Percentiles rank a stretch among this genome's conserved stretches.
phyloP scores from a whole-genome alignment of 2,797 vertebrate species.

The Alosa sapidissima region DNA sequence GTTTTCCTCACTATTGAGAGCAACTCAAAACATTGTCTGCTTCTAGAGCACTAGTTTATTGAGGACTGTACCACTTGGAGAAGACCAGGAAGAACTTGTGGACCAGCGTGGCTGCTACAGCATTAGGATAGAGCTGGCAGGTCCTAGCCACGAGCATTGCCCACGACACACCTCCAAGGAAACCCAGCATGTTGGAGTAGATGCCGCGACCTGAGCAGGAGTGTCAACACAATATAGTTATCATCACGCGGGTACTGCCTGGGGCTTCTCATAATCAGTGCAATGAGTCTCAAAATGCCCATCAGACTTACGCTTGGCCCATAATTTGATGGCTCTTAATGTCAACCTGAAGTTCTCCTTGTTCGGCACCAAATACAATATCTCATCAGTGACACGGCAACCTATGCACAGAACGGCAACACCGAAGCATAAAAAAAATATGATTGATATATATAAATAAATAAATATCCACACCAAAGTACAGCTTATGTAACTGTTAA shows the following conservation, averaged over 20 bases:
- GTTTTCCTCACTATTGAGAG: background rate
- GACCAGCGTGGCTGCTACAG: slow-evolving; percentile 97
- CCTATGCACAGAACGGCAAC: slow-evolving; percentile 69
- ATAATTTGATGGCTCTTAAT: slow-evolving; percentile 92
- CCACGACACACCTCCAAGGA: slow-evolving; percentile 98
- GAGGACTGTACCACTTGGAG: slow-evolving; percentile 92
- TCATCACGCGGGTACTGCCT: background rate
- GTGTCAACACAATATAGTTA: background rate
- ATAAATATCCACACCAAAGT: too few species aligned
- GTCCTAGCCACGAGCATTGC: slow-evolving; percentile 99
- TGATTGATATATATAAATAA: too few species aligned
- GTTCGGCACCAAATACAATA: slow-evolving; percentile 94
- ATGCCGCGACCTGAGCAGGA: slow-evolving; percentile 90
- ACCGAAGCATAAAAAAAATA: background rate
- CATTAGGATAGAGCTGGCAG: slow-evolving; percentile 99
- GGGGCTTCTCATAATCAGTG: background rate
- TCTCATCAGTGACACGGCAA: slow-evolving; percentile 97
- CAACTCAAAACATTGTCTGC: background rate
- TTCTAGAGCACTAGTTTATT: background rate
- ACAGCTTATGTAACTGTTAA: background rate
- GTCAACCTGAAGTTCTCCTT: slow-evolving; percentile 96
- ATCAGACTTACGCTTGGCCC: slow-evolving; percentile 93
- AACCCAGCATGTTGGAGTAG: slow-evolving; percentile 99
- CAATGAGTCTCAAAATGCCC: background rate
- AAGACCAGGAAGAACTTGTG: slow-evolving; percentile 99